phyloP scores from a whole-genome alignment of 2,113 vertebrate species.

The Ceuthmochares aereus region DNA sequence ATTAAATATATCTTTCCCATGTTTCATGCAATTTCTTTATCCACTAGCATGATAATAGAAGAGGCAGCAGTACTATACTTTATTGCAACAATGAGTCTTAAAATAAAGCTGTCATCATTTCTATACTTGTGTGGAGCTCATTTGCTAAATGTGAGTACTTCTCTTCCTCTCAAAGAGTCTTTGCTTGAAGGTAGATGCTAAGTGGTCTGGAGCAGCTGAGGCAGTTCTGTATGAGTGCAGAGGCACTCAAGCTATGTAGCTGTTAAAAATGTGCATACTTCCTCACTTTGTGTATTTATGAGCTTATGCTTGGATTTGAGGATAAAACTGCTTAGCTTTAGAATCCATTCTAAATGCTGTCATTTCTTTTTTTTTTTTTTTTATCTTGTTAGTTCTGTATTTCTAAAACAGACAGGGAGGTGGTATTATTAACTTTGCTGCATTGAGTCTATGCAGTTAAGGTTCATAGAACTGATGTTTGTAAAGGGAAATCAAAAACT shows the following conservation, averaged over 20 bases:
- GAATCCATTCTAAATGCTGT: not conserved
- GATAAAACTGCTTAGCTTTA: not conserved
- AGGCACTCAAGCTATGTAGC: not conserved
- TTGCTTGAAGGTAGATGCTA: not conserved
- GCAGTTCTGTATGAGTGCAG: not conserved
- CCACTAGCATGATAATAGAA: not conserved
- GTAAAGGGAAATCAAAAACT: not conserved
- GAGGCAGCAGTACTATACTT: not conserved
- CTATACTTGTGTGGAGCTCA: not conserved
- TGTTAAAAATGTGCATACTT: not conserved
- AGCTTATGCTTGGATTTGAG: not conserved
- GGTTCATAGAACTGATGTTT: not conserved
- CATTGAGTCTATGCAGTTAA: not conserved
- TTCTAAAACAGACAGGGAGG: not conserved
- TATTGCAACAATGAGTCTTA: not conserved
- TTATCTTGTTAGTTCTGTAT: not conserved
- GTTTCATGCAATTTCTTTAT: not conserved
- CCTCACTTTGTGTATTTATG: not conserved
- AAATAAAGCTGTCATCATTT: not conserved
- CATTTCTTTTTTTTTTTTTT: not conserved
- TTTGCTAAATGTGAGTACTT: not conserved
- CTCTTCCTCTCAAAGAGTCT: not conserved
- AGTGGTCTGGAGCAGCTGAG: not conserved
- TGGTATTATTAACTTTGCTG: not conserved
- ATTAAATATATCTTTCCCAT: not conserved